A percentile compares a stretch with the other conserved stretches of the same genome.
These are phyloP conservation scores for Nephila pilipes DNA, from an alignment of 1,140 invertebrate species.

Conservation along the genomic window DNA sequence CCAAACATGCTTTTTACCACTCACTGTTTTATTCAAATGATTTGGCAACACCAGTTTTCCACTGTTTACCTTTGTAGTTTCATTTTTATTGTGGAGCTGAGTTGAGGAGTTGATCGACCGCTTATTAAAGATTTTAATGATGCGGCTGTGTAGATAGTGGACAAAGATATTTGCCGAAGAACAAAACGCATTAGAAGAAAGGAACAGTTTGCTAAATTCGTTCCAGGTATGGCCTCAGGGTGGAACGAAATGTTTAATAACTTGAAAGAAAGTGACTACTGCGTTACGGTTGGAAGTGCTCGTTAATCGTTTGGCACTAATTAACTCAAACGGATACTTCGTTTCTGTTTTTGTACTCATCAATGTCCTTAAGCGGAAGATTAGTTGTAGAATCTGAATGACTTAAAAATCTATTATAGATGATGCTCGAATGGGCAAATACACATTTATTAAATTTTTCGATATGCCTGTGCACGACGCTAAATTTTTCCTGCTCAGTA, in stretches of 20 bases:
- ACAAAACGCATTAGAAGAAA: neutral
- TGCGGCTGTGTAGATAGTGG: constrained; percentile 23
- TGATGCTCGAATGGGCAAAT: too few species aligned
- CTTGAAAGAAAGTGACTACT: constrained; percentile 26
- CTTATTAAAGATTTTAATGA: constrained; percentile 55
- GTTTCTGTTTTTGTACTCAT: neutral
- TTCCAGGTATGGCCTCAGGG: neutral
- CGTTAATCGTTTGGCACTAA: constrained; percentile 13
- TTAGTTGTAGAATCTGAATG: neutral
- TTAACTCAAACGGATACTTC: constrained; percentile 26
- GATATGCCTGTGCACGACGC: too few species aligned
- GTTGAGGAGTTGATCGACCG: constrained; percentile 47
- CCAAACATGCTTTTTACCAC: constrained; percentile 4
- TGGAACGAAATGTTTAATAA: constrained; percentile 49
- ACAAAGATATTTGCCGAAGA: constrained; percentile 25
- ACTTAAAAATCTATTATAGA: too few species aligned
- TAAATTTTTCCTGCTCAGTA: too few species aligned
- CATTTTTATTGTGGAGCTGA: constrained; percentile 21
- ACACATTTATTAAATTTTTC: too few species aligned
- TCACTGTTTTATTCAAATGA: constrained; percentile 26
- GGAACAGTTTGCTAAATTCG: constrained; percentile 36
- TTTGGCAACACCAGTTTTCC: constrained; percentile 20
- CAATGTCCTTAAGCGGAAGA: neutral
- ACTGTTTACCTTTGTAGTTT: constrained; percentile 36
- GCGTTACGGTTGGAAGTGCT: constrained; percentile 30